phyloP scores from a whole-genome alignment of 2,888 invertebrate species.

The Ashinkailepas kermadecensis region DNA sequence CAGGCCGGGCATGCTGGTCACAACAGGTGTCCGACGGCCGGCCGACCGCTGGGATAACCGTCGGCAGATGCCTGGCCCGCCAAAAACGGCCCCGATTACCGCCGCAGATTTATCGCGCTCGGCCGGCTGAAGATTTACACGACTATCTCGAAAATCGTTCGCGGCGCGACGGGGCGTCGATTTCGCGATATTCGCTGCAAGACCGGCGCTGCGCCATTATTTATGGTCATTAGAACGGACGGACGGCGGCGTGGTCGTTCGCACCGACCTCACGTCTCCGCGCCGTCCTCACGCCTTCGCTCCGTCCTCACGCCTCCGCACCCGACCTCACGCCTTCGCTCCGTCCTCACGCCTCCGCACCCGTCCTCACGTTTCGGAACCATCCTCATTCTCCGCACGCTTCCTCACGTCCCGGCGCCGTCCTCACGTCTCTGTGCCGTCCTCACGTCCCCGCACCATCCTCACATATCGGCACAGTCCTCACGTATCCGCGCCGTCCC shows the following conservation, averaged over 20 bases:
- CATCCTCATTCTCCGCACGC: not conserved
- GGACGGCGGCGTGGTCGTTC: not conserved
- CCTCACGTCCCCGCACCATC: too few species aligned
- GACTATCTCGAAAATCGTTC: slow-evolving; percentile 8
- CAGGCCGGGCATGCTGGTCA: not conserved
- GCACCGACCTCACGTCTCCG: too few species aligned
- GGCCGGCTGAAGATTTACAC: not conserved
- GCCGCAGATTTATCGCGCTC: slow-evolving; percentile 3
- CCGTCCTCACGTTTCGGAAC: too few species aligned
- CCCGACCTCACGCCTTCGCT: not conserved
- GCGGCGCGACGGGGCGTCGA: slow-evolving; percentile 13
- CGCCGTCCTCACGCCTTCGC: too few species aligned
- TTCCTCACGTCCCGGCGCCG: not conserved
- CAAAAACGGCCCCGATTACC: not conserved
- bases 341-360: too few species aligned
- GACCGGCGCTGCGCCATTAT: not conserved
- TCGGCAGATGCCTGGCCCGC: not conserved
- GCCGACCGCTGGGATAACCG: not conserved
- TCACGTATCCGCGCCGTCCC: not conserved
- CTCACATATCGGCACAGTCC: not conserved
- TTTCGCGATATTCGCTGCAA: slow-evolving; percentile 7
- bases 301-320: not conserved
- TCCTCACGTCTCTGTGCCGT: too few species aligned
- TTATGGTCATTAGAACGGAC: not conserved
- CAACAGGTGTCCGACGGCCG: not conserved